Base-by-base conservation (phyloP, 1,140 invertebrate species). In the Hydropsyche tenuis region DNA sequence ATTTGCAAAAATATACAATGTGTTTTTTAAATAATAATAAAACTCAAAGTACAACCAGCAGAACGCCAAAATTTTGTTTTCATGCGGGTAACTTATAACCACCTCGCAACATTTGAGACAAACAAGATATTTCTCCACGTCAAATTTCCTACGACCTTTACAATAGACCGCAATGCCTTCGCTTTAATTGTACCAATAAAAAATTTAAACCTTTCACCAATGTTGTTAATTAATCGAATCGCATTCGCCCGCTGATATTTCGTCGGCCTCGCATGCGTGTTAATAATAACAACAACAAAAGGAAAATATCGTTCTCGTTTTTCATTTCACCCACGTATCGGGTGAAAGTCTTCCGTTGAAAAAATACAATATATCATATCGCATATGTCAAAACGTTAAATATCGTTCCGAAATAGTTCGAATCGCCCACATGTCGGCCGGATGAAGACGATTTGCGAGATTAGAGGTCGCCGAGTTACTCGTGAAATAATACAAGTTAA, bases 381-480 rank as follows among this genome's bases (percentile, higher is more conserved):
- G 11, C 3, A 14, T 48, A 48, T 3, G 45, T 48, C 16, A 9
- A 37, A 37, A n/a, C n/a, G n/a, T n/a, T n/a, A n/a, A n/a, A n/a
- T n/a, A n/a, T n/a, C 30, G 9, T 62, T 16, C 56, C 4, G 22
- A 62, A 20, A 16, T 25, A 25, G 56, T 20, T 62, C 56, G 23
- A 20, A 62, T 62, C 56, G 23, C 56, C 23, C 30, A 64, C 18
- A 60, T 5, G 1, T 22, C 4, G 18, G 22, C 56, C 63, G 63
- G 42, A 65, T 43, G 63, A 16, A 27, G 51, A 64, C 20, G 30
- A 72, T 72, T 62, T 45, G 51, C 14, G 56, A 25, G 22, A 72
- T 72, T 72, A 72, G 70, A 64, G 42, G 53, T 51, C 60, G 42
- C 42, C 42, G 16, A 30, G 12, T 37, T 72, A 25, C 25, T 70